Base-by-base conservation (phyloP, 2,888 invertebrate genomes). In the Mythimna pallens region DNA sequence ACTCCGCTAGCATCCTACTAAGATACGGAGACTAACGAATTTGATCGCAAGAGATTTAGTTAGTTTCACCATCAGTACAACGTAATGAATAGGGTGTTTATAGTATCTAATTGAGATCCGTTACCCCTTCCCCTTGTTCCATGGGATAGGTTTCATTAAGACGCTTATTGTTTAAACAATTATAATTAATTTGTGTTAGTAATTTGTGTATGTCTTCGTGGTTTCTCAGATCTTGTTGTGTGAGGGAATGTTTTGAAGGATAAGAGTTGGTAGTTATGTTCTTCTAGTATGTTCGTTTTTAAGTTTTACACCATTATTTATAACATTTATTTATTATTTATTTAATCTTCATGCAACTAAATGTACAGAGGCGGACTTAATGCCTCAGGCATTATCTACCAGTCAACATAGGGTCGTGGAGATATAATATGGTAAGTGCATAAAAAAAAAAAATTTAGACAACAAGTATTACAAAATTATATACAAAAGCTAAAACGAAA, bases 161-260 rank as follows among this genome's bases (percentile, higher is more conserved):
- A 57, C 68, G 72, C 55, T 76, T 71, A 85, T 83, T 85, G 85
- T 85, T 85, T 82, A 69, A 78, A 82, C 65, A 82, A 72, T 47
- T 47, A 47, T 78, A 78, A 80, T 80, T 78, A 82, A 80, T 80
- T 80, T 72, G 65, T 80, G 68, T 67, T 66, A 47, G 63, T 82
- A 69, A 69, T 73, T 78, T 78, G 54, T 68, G 57, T 71, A 62
- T 67, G 66, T 50, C 61, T 64, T 68, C 6, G 66, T 47, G 71
- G 76, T 68, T 36, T 65, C 80, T 63, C 10, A 36, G 58, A 55
- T 63, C 47, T 40, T 36, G 57, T 78, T 57, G 20, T 50, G 40
- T 9, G 57, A 17, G 40, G 22, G 8, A 79, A 30, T n/a, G 12
- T 30, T 36, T 47, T 8, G n/a, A 9, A 59, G 30, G 66, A 61